Percentiles rank a stretch among this genome's conserved stretches.
Conservation (phyloP, 2,113 vertebrate genomes). For the Nannospalax galili region DNA sequence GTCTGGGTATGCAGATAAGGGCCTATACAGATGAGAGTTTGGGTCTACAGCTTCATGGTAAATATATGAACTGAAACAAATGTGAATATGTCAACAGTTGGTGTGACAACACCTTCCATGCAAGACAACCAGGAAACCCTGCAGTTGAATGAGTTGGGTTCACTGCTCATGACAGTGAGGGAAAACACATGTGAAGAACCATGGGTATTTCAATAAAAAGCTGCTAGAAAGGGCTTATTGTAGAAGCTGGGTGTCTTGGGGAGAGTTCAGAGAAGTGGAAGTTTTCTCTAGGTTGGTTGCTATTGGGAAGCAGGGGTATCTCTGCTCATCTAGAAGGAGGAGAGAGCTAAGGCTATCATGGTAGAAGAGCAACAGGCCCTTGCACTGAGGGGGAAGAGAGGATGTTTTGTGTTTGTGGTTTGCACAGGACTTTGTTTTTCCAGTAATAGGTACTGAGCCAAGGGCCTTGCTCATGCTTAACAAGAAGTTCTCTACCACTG, state of each 20-base stretch:
- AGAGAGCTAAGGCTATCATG: background rate
- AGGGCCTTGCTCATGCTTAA: background rate
- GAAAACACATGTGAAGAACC: background rate
- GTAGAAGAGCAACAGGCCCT: background rate
- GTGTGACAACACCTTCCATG: background rate
- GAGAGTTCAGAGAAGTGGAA: background rate
- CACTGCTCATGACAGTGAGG: background rate
- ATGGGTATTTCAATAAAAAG: rapidly evolving
- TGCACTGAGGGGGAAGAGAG: background rate
- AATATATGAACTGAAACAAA: background rate
- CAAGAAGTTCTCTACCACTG: background rate
- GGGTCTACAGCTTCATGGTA: background rate
- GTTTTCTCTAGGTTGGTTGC: background rate
- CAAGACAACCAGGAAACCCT: background rate
- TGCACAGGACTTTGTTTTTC: background rate
- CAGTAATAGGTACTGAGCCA: background rate
- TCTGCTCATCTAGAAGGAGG: background rate
- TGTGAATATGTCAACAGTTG: rapidly evolving
- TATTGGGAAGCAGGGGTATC: background rate
- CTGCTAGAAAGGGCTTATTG: background rate
- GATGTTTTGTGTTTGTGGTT: no score
- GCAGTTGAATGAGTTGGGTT: background rate
- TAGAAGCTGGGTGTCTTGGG: background rate
- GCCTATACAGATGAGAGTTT: background rate
- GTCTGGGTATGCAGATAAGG: background rate